Conservation (phyloP, 2,797 vertebrate species). For the Pogoniulus pusillus region DNA sequence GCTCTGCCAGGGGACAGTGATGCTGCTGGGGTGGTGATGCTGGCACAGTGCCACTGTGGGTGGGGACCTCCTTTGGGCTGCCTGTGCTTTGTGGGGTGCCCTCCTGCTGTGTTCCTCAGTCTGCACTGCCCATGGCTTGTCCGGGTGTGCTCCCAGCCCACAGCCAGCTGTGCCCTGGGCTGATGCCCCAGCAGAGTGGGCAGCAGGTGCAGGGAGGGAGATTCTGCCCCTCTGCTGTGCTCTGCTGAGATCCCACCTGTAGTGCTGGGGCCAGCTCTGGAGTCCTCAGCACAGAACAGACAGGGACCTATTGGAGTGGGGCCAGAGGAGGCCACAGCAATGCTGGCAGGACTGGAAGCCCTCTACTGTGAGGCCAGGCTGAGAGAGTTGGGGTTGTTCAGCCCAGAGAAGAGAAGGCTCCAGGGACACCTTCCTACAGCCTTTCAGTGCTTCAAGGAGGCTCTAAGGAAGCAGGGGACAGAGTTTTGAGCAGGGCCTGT, state of each 20-base stretch:
- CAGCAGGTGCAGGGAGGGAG: background rate
- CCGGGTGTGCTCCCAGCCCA: background rate
- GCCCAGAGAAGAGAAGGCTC: background rate
- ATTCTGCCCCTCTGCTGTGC: background rate
- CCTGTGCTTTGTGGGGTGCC: background rate
- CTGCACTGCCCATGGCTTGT: background rate
- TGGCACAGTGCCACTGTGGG: background rate
- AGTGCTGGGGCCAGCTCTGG: background rate
- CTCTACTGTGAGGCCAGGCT: background rate
- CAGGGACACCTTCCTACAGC: background rate
- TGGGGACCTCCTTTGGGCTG: background rate
- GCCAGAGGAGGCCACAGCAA: background rate
- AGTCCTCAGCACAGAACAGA: background rate
- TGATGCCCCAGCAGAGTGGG: background rate
- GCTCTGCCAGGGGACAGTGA: background rate
- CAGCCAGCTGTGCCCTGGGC: background rate
- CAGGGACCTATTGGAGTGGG: too few species aligned
- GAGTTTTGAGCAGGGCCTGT: background rate
- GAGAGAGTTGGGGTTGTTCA: background rate
- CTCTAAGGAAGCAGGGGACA: background rate
- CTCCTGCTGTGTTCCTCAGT: rapidly evolving
- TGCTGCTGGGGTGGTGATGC: background rate
- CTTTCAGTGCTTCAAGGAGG: background rate
- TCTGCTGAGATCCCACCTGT: background rate
- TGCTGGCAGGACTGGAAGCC: background rate